Evolutionary conservation across 2,113 vertebrate genomes (phyloP), one percentile per base, ranked within the genome.

Genomic region (Empidonax alnorum): DNA sequence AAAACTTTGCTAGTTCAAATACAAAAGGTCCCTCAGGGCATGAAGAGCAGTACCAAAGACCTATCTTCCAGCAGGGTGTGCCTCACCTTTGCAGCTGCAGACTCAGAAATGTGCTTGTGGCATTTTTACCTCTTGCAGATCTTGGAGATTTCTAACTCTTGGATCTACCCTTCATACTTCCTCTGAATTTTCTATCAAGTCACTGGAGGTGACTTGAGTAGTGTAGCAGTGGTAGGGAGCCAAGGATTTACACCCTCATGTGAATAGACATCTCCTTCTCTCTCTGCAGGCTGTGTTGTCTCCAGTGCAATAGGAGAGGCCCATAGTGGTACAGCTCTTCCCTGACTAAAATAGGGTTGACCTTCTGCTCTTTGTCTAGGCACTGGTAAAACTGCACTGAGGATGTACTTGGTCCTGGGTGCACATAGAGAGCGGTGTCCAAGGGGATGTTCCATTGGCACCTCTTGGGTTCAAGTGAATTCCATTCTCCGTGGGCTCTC

Each of bases 221-320:
- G 25, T 73, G 23, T 77, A 67, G 35, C 8, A 8, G 10, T 63
- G n/a, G 27, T 35, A 41, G 23, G 39, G 50, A 94, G 24, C 2
- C 28, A 21, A 0, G 0, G n/a, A 62, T 65, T 83, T 39, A 52
- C 67, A 79, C 6, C 18, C 17, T 47, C 2, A 3, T 6, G 20
- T 63, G 71, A 65, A 11, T 14, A 63, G 31, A 2, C 28, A 33
- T 23, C 27, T 5, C 4, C 78, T 39, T 82, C 39, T 93, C 44
- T 72, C 30, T 58, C 65, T 20, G 5, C 0, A 1, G 11, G 20
- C 39, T 42, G 12, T 0, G 0, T 6, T 67, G 61, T 55, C 39
- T 63, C 47, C 10, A 23, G 42, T 0, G 0, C 35, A n/a, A 25
- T 15, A 63, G 73, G 4, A 81, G 61, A 66, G 75, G 42, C 15